These are phyloP conservation scores for Formica exsecta DNA, from an alignment of 1,140 invertebrate species.

Conservation along the genomic window DNA sequence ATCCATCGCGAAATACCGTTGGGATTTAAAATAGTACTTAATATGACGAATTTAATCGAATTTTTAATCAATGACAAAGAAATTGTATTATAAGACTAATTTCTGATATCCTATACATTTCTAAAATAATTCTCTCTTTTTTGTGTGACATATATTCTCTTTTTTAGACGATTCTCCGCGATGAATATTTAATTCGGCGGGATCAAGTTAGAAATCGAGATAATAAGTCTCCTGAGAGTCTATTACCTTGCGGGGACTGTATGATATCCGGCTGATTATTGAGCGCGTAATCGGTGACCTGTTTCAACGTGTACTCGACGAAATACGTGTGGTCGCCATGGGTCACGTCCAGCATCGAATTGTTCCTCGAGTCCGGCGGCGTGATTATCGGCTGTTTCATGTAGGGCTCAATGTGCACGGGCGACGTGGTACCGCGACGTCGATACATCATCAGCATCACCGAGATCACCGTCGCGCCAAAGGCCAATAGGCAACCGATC, in stretches of 20 bases:
- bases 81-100: not conserved
- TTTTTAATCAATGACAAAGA: not conserved
- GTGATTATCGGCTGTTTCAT: constrained; percentile 88
- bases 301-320: constrained; percentile 87
- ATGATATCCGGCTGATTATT: constrained; percentile 88
- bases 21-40: not conserved
- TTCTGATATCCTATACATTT: not conserved
- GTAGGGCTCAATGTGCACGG: constrained; percentile 85
- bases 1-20: not conserved
- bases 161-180: not conserved
- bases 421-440: constrained; percentile 84
- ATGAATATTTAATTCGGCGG: not conserved
- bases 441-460: constrained; percentile 88
- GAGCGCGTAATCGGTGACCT: constrained; percentile 85
- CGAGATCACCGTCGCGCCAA: constrained; percentile 89
- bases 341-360: constrained; percentile 86
- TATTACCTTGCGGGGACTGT: constrained; percentile 86
- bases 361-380: constrained; percentile 85
- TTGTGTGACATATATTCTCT: not conserved
- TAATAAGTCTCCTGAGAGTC: not conserved
- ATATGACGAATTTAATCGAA: not conserved
- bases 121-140: not conserved
- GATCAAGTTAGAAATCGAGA: not conserved
- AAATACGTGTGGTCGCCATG: constrained; percentile 87
- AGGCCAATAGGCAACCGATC: constrained; percentile 88